Conservation (phyloP, 2,797 vertebrate genomes). For the Hirundo rustica region DNA sequence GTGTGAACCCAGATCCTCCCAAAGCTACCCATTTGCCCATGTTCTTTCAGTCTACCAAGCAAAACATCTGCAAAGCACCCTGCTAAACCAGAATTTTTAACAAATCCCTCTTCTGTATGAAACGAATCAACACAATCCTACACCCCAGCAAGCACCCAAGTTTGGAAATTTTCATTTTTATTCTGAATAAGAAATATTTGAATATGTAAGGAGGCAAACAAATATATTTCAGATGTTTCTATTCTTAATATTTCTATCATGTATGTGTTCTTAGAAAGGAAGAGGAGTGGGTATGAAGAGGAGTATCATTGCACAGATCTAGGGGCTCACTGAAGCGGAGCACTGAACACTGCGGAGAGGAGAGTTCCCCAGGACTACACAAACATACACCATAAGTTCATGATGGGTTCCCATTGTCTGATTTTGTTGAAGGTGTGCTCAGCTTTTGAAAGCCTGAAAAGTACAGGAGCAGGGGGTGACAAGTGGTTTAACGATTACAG, state of each 20-base stretch:
- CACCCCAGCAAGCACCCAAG: not conserved
- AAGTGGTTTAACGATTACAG: conserved; percentile 17
- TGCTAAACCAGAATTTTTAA: not conserved
- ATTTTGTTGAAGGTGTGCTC: not conserved
- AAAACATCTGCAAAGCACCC: not conserved
- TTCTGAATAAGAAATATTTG: not conserved
- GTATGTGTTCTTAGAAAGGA: not conserved
- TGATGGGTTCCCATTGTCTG: not conserved
- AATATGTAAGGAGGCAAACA: not conserved
- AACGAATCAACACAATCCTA: not conserved
- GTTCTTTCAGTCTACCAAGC: not conserved
- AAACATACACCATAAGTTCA: not conserved
- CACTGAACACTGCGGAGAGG: not conserved
- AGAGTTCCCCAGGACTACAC: not conserved
- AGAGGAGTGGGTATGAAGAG: not conserved
- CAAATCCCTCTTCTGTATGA: not conserved
- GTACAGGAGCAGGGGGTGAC: not conserved
- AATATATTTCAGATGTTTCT: not conserved
- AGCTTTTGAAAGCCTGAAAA: not conserved
- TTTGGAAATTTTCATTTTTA: not conserved
- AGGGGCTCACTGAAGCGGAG: not conserved
- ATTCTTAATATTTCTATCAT: not conserved
- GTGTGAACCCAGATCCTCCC: not conserved
- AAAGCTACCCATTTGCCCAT: not conserved
- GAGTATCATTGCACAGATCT: not conserved